These are phyloP conservation scores for Pipra filicauda DNA, from an alignment of 2,113 vertebrate genomes.

Conservation along the genomic window DNA sequence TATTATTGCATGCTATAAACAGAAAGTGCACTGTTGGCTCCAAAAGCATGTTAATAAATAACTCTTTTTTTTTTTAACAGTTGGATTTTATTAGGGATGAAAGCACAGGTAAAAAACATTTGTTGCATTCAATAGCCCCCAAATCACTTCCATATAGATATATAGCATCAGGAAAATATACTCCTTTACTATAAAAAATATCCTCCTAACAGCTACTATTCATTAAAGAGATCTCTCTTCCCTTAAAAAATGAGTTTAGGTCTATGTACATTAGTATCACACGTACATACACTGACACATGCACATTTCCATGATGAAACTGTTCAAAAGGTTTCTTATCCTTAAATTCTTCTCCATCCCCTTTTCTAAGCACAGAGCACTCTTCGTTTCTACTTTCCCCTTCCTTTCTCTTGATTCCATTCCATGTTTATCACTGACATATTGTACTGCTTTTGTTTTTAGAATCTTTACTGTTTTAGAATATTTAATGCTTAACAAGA, in stretches of 20 bases:
- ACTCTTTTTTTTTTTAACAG: not conserved
- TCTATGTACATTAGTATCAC: not conserved
- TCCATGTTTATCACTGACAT: not conserved
- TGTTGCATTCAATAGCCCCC: not conserved
- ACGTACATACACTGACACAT: not conserved
- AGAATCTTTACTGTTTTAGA: not conserved
- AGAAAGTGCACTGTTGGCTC: not conserved
- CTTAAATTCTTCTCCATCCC: not conserved
- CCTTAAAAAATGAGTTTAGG: not conserved
- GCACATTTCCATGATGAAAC: not conserved
- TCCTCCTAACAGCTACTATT: not conserved
- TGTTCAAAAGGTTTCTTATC: not conserved
- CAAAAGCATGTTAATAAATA: not conserved
- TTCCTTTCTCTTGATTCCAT: not conserved
- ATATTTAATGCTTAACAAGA: not conserved
- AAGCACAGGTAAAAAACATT: not conserved
- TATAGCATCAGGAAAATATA: not conserved
- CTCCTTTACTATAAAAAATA: not conserved
- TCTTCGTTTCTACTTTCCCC: not conserved
- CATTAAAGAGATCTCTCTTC: not conserved
- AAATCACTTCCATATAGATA: not conserved
- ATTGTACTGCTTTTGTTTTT: not conserved
- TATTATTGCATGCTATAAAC: not conserved
- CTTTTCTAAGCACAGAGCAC: rapidly evolving
- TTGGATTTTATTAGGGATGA: not conserved